phyloP scores from a whole-genome alignment of 2,888 invertebrate species.

The Dryadula phaetusa region DNA sequence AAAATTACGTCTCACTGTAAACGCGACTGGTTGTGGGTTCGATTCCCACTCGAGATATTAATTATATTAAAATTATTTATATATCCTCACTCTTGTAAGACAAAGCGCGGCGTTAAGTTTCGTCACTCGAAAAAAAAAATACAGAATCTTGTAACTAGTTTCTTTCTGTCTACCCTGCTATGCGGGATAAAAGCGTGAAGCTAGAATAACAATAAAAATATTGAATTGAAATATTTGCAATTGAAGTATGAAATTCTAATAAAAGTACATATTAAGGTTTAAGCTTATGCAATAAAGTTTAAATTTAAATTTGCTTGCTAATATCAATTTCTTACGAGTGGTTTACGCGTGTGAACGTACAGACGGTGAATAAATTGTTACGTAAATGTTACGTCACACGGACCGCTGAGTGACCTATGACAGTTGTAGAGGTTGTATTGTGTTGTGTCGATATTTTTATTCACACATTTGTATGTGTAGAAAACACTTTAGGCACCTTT shows the following conservation, averaged over 20 bases:
- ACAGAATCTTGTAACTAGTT: too few relatives aligned
- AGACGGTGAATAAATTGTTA: slow-evolving; percentile 53
- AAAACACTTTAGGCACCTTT: too few relatives aligned
- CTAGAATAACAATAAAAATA: neutral
- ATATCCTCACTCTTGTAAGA: too few relatives aligned
- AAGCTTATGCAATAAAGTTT: neutral
- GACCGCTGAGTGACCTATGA: slow-evolving; percentile 72
- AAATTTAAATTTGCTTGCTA: slow-evolving; percentile 26
- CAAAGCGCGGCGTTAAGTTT: too few relatives aligned
- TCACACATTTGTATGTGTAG: neutral
- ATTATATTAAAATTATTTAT: too few relatives aligned
- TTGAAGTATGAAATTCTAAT: slow-evolving; percentile 20
- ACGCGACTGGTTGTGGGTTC: too few relatives aligned
- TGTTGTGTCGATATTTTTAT: neutral
- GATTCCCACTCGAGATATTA: too few relatives aligned
- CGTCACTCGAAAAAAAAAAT: too few relatives aligned
- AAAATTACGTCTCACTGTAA: too few relatives aligned
- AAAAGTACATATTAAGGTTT: slow-evolving; percentile 19
- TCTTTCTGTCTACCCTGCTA: too few relatives aligned
- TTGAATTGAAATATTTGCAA: too few relatives aligned
- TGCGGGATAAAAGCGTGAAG: too few relatives aligned
- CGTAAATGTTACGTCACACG: slow-evolving; percentile 69
- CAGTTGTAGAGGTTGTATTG: slow-evolving; percentile 63
- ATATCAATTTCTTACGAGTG: slow-evolving; percentile 33
- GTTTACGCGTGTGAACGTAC: slow-evolving; percentile 50